These are phyloP conservation scores for Salticus scenicus DNA, from an alignment of 2,888 invertebrate genomes.

Conservation along the genomic window DNA sequence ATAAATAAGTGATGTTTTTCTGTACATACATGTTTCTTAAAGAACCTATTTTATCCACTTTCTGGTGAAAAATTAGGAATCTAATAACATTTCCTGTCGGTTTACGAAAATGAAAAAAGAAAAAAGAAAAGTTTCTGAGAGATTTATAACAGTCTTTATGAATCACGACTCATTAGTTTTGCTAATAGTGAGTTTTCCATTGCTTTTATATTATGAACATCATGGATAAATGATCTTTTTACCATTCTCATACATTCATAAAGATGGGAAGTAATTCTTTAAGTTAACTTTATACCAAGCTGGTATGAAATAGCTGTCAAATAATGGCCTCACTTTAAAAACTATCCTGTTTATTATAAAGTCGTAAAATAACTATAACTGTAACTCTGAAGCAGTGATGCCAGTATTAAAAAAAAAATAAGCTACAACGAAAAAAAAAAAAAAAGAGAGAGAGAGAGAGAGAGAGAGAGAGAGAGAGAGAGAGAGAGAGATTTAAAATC, in stretches of 20 bases:
- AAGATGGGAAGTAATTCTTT: not conserved
- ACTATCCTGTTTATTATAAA: conserved; percentile 62
- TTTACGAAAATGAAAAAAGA: not conserved
- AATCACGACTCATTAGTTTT: conserved; percentile 57
- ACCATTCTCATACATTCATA: conserved; percentile 16
- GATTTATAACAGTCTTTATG: conserved; percentile 16
- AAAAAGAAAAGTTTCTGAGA: conserved; percentile 21
- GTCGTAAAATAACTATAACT: conserved; percentile 68
- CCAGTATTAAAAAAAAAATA: conserved; percentile 43
- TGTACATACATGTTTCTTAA: too few species aligned
- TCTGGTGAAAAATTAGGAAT: not conserved
- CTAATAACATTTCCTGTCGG: not conserved
- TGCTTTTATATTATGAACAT: conserved; percentile 34
- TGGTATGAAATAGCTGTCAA: conserved; percentile 45
- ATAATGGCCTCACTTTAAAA: not conserved
- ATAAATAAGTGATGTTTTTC: too few species aligned
- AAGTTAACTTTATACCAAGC: conserved; percentile 24
- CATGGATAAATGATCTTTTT: conserved; percentile 17
- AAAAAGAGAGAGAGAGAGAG: too few species aligned
- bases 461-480: too few species aligned
- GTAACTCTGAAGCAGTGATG: conserved; percentile 30
- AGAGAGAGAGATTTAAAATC: too few species aligned
- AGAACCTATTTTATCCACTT: too few species aligned
- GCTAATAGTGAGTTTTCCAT: conserved; percentile 34
- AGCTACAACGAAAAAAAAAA: too few species aligned